phyloP scores from a whole-genome alignment of 2,888 invertebrate genomes.

The Ctena decussata region DNA sequence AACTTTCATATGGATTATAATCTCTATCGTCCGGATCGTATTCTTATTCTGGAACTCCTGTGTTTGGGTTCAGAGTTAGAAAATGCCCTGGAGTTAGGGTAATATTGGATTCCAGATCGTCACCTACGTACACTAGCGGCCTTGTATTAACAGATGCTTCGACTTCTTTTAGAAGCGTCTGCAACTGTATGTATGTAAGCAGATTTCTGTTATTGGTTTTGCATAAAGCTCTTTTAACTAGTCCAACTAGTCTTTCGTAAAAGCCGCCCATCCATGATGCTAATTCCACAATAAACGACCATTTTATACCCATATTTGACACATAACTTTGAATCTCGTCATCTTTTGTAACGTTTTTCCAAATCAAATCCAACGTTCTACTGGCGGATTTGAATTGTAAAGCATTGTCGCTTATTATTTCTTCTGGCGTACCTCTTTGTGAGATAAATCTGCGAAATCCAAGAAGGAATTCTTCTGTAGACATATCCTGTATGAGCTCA shows the following conservation, averaged over 20 bases:
- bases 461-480: neutral
- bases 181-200: neutral
- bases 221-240: constrained; percentile 1
- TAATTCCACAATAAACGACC: constrained; percentile 21
- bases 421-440: neutral
- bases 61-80: neutral
- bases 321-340: neutral
- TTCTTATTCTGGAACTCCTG: neutral
- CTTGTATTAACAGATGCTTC: neutral
- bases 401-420: neutral
- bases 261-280: too few relatives aligned
- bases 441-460: neutral
- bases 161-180: neutral
- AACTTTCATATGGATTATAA: constrained; percentile 29
- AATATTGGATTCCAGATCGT: neutral
- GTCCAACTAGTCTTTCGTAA: too few relatives aligned
- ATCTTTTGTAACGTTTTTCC: neutral
- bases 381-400: constrained; percentile 2
- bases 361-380: neutral
- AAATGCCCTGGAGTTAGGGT: too few relatives aligned
- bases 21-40: constrained; percentile 8
- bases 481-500: too few relatives aligned
- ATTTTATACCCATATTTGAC: neutral
- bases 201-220: neutral
- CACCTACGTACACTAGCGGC: neutral